Percentiles rank a stretch among this genome's conserved stretches.
phyloP scores from a whole-genome alignment of 2,888 invertebrate genomes.

The Eulithis prunata region DNA sequence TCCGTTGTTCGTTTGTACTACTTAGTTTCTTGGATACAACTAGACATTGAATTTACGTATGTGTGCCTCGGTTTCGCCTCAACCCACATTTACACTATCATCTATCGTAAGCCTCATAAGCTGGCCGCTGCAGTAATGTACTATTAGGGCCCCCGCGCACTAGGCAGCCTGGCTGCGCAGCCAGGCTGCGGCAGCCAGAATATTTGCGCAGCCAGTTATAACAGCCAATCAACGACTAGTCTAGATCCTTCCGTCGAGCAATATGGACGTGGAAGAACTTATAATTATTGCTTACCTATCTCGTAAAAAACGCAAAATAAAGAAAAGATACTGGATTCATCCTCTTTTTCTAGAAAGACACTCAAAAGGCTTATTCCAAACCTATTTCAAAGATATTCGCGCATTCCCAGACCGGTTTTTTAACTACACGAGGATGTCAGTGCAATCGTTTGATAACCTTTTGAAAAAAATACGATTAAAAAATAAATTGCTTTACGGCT shows the following conservation, averaged over 20 bases:
- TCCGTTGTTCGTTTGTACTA: no score
- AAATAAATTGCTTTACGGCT: slow-evolving; percentile 41
- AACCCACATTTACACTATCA: no score
- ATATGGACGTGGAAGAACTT: slow-evolving; percentile 47
- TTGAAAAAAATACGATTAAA: slow-evolving; percentile 17
- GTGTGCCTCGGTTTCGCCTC: no score
- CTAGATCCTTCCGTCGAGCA: slow-evolving; percentile 20
- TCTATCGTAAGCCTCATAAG: no score
- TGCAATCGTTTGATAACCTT: slow-evolving; percentile 42
- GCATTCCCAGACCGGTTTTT: slow-evolving; percentile 46
- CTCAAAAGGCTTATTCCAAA: slow-evolving; percentile 46
- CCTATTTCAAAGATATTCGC: slow-evolving; percentile 44
- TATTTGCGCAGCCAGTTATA: no score
- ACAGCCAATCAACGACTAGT: slow-evolving; percentile 45
- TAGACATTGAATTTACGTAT: no score
- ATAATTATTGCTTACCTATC: slow-evolving; percentile 40
- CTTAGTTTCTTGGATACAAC: no score
- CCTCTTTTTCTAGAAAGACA: slow-evolving; percentile 47
- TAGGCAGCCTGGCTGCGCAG: no score
- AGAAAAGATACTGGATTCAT: slow-evolving; percentile 46
- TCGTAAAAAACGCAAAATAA: slow-evolving; percentile 44
- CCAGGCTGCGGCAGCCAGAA: no score
- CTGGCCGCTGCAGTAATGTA: no score
- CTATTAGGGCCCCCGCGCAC: no score
- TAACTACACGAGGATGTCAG: slow-evolving; percentile 45